Evolutionary conservation across 2,888 invertebrate species (phyloP), one percentile per base, ranked within the genome.

Genomic region (Anticlea derivata): DNA sequence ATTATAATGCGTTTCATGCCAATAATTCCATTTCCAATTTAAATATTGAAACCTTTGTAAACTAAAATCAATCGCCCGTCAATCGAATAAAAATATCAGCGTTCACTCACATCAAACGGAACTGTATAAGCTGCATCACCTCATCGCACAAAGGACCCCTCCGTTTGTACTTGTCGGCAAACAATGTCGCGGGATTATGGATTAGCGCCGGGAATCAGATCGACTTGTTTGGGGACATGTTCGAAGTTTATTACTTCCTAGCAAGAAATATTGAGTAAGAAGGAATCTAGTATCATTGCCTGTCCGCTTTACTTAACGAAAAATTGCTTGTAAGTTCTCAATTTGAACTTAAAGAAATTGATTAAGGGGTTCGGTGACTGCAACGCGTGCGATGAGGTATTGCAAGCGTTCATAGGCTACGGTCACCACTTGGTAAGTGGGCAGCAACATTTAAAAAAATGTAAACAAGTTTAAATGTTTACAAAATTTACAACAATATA

Each of bases 151-250:
- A 38, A 38, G 44, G 30, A 22, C 45, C 70, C 70, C 69, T 68
- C 65, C 71, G 44, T 70, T 68, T 67, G 62, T 50, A 59, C 58
- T 61, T 55, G 57, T 50, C 56, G 48, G 45, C 58, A 63, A 52
- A 52, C 58, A 60, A 54, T 60, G 61, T 65, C 65, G 54, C 54
- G 56, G 62, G 41, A 50, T 65, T 65, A 58, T 35, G 55, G 61
- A 63, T 64, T 64, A 64, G 58, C 45, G 61, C 51, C 51, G 34
- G 50, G 40, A 47, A 45, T 33, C 53, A 46, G 56, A 66, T 57
- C 56, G 58, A 59, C 59, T 59, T 52, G 50, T 55, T 52, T 47
- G 51, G 27, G 26, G 31, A 38, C 30, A 31, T 24, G 33, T 22
- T 34, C 43, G 23, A 35, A 39, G 31, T 39, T 55, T 55, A 50